Base-by-base conservation (phyloP, 2,113 vertebrate genomes). In the Aspiorhynchus laticeps region DNA sequence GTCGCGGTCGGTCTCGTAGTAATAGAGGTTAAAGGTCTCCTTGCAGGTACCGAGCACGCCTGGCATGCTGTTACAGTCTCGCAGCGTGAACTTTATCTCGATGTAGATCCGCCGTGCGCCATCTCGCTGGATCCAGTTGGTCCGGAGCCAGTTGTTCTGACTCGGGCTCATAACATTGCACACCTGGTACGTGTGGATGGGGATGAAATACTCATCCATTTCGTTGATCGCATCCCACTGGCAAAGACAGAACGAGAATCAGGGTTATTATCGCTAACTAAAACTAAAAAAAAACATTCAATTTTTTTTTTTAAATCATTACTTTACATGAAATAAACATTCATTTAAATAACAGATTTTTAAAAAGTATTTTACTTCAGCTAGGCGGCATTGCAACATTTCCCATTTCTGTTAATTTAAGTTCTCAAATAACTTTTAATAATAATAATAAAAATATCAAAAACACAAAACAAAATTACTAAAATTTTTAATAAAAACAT, bases 191-290 rank as follows among this genome's bases (percentile, higher is more conserved):
- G 98, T 99, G 94, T 98, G 98, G 92, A 99, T 99, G 69, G 98
- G 97, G 88, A 81, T 97, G 94, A 98, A 99, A 88, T 97, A 97
- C 86, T 99, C 98, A 1, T 99, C 98, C 96, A 99, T 98, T 91
- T 99, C 98, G 24, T 97, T 99, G 94, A 99, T 98, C 0, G 97
- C 97, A 83, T 99, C 98, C 98, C 98, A 99, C 98, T 99, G 31
- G 91, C 88, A 26, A 38, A 24, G 21, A 61, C 17, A 61, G 21
- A 80, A 53, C 0, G 28, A 33, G n/a, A 78, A 53, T 51, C 19
- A 24, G 48, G 28, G 76, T 46, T 46, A 2, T 46, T 46, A 7
- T 46, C 7, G 2, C 12, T 26, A 14, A 28, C 63, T 28, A 14
- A 65, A 65, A 65, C 10, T 65, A 65, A 65, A 65, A 65, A 65